Conservation (phyloP, 2,888 invertebrate species). For the Scaptomyza cyrtandrae region DNA sequence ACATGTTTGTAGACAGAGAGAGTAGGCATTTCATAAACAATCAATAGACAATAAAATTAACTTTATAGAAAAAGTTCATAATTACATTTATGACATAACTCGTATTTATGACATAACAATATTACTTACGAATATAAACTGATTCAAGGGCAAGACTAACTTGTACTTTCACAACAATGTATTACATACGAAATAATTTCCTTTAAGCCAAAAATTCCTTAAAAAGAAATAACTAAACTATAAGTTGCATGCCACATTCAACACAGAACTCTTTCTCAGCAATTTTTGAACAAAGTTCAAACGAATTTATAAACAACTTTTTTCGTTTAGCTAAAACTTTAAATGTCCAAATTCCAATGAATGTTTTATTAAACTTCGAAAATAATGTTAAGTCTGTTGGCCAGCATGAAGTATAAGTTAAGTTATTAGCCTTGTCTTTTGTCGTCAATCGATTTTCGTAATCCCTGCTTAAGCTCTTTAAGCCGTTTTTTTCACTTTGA, state of each 20-base stretch:
- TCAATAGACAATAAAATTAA: slow-evolving; percentile 48
- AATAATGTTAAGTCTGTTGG: slow-evolving; percentile 9
- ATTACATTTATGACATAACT: slow-evolving; percentile 23
- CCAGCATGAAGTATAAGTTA: neutral
- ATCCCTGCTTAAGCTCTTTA: slow-evolving; percentile 12
- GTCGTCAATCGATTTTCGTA: slow-evolving; percentile 2
- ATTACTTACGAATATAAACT: slow-evolving; percentile 4
- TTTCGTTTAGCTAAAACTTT: neutral
- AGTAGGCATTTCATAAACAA: slow-evolving; percentile 35
- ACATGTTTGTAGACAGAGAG: slow-evolving; percentile 13
- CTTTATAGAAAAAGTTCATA: slow-evolving; percentile 35
- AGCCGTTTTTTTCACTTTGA: slow-evolving; percentile 14
- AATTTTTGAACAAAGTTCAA: neutral
- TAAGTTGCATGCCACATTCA: neutral
- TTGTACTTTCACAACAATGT: neutral
- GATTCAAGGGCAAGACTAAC: neutral
- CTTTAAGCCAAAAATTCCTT: too few relatives aligned
- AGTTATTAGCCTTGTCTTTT: neutral
- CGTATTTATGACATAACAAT: slow-evolving; percentile 16
- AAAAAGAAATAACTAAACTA: neutral
- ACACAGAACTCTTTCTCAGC: too few relatives aligned
- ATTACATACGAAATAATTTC: too few relatives aligned
- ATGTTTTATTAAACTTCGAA: neutral
- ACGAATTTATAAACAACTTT: neutral
- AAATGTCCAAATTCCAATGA: neutral